These are phyloP conservation scores for Apostichopus parvimensis DNA, from an alignment of 35 echinoderm and acorn worm genomes.

Conservation along the genomic window DNA sequence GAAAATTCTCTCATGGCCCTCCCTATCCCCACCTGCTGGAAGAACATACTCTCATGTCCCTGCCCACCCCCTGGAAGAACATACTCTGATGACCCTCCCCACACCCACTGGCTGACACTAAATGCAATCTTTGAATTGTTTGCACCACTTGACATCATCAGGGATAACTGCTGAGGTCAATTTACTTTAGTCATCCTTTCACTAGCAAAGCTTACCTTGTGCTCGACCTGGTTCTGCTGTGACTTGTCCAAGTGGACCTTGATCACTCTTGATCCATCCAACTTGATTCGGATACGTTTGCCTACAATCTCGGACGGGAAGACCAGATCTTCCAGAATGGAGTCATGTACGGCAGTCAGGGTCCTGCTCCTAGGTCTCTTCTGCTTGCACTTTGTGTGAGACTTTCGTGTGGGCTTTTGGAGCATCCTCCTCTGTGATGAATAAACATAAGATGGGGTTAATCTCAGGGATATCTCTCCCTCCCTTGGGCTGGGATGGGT, in stretches of 20 bases:
- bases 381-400: conserved; percentile 89
- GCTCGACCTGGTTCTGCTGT: conserved; percentile 95
- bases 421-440: conserved; percentile 88
- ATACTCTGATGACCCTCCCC: too few relatives aligned
- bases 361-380: conserved; percentile 96
- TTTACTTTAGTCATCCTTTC: background rate
- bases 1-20: too few relatives aligned
- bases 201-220: conserved; percentile 73
- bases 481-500: too few relatives aligned
- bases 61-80: too few relatives aligned
- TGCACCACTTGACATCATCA: too few relatives aligned
- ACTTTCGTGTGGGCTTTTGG: conserved; percentile 96
- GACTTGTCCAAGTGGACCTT: conserved; percentile 94
- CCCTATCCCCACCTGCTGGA: too few relatives aligned
- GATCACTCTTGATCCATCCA: conserved; percentile 85
- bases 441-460: background rate
- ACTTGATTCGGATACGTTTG: conserved; percentile 85
- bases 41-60: too few relatives aligned
- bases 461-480: too few relatives aligned
- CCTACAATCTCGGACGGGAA: conserved; percentile 99
- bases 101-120: too few relatives aligned
- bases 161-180: too few relatives aligned
- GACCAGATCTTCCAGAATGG: conserved; percentile 97
- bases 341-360: conserved; percentile 92
- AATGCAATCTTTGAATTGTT: too few relatives aligned